phyloP scores from a whole-genome alignment of 2,797 vertebrate species.

The Enteromius afrohamiltoni region DNA sequence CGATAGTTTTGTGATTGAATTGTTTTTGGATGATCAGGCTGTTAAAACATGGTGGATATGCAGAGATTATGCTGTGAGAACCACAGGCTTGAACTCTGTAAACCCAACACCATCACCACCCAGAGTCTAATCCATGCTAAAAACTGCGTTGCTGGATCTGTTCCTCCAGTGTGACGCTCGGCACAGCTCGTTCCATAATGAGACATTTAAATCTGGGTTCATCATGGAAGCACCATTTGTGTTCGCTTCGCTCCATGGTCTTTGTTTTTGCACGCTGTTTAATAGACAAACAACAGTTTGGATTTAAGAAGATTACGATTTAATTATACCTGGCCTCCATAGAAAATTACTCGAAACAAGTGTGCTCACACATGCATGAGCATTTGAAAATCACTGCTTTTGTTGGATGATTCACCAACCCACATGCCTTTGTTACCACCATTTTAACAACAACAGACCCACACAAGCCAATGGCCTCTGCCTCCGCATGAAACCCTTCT shows the following conservation, averaged over 20 bases:
- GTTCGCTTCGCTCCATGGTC: background rate
- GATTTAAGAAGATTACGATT: constrained; percentile 22
- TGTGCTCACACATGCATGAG: constrained; percentile 38
- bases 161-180: constrained; percentile 3
- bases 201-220: constrained; percentile 38
- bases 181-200: constrained; percentile 14
- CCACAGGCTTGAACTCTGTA: constrained; percentile 70
- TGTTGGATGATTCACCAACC: constrained; percentile 58
- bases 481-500: constrained; percentile 55
- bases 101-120: constrained; percentile 61
- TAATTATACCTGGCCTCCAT: constrained; percentile 14
- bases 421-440: constrained; percentile 51
- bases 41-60: constrained; percentile 76
- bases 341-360: constrained; percentile 15
- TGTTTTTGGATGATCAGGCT: constrained; percentile 77
- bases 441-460: constrained; percentile 53
- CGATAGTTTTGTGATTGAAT: constrained; percentile 73
- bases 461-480: constrained; percentile 56
- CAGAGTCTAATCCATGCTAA: constrained; percentile 42
- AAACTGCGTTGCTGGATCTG: background rate
- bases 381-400: constrained; percentile 37
- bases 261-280: background rate
- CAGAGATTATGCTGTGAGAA: constrained; percentile 76
- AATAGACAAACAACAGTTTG: constrained; percentile 11
- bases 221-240: constrained; percentile 1